Base-by-base conservation (phyloP, 2,113 vertebrate species). In the Pagrus major region DNA sequence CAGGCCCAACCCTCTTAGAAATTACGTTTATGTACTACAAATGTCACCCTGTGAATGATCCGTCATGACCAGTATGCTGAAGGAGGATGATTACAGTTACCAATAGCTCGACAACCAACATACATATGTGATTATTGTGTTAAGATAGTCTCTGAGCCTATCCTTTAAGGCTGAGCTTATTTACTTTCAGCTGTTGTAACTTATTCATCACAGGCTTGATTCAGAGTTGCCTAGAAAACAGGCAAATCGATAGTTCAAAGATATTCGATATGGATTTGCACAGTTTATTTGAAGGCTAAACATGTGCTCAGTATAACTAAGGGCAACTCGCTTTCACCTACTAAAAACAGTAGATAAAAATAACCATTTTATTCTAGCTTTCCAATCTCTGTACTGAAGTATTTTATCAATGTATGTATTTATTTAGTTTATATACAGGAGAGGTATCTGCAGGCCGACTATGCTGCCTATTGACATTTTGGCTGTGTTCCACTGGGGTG, bases 401-500 rank as follows among this genome's bases (percentile, higher is more conserved):
- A 7, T 21, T 59, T 56, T 31, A 59, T 70, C 33, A 20, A 54
- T 39, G 18, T 20, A 9, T 71, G 3, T 47, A 33, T 71, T 39
- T 20, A 55, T 46, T 71, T 70, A 20, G 7, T 52, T 46, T 71
- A 37, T 79, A 44, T 67, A 11, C 27, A 67, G 68, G 41, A 63
- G 71, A 21, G 11, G 35, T 64, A 59, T 69, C 72, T 51, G 49
- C 71, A 74, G 58, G 70, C 51, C 20, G 18, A 21, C 52, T 6
- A 20, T 44, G 27, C 27, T 64, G 37, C 66, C 58, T 51, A 29
- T 55, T 80, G 58, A 72, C 54, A 76, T 72, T 64, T 67, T 80
- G 76, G 60, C 60, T 65, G 35, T 68, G 56, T 67, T 71, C 76
- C 67, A 63, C 35, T 11, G 3, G 49, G 21, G 42, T 42, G 49